Percentiles rank a stretch among this genome's conserved stretches.
Conservation (phyloP, 2,888 invertebrate genomes). For the Habrosyne pyritoides region DNA sequence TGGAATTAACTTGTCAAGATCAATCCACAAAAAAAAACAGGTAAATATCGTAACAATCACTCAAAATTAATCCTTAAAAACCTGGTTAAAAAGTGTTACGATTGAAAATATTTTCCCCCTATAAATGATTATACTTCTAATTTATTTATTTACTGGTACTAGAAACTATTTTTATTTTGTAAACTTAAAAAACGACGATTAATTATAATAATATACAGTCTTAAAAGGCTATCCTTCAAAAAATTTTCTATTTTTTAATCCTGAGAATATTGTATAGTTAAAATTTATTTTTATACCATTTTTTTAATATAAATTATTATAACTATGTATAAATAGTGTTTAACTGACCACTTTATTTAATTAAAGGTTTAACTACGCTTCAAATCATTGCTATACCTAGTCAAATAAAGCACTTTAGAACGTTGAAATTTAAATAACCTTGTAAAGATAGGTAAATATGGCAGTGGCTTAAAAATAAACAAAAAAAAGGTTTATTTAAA, state of each 20-base stretch:
- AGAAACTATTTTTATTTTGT: slow-evolving; percentile 5
- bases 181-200: slow-evolving; percentile 5
- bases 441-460: slow-evolving; percentile 53
- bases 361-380: slow-evolving; percentile 27
- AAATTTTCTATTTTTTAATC: slow-evolving; percentile 26
- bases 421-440: slow-evolving; percentile 25
- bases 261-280: slow-evolving; percentile 30
- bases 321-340: slow-evolving; percentile 31
- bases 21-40: not conserved
- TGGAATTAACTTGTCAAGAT: not conserved
- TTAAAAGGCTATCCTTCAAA: slow-evolving; percentile 58
- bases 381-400: not conserved
- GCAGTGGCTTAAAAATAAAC: slow-evolving; percentile 62
- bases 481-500: slow-evolving; percentile 48
- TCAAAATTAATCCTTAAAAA: slow-evolving; percentile 8
- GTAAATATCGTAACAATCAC: slow-evolving; percentile 8
- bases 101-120: slow-evolving; percentile 10
- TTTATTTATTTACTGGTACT: not conserved
- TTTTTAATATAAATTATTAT: slow-evolving; percentile 32
- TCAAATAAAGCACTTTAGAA: not conserved
- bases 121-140: slow-evolving; percentile 13
- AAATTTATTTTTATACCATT: slow-evolving; percentile 39
- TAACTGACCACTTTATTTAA: slow-evolving; percentile 33
- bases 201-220: slow-evolving; percentile 59
- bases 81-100: slow-evolving; percentile 10